Conservation (phyloP, 30 jellyfish, hydroid and myxozoan species). For the Pseudorhiza aurosa region DNA sequence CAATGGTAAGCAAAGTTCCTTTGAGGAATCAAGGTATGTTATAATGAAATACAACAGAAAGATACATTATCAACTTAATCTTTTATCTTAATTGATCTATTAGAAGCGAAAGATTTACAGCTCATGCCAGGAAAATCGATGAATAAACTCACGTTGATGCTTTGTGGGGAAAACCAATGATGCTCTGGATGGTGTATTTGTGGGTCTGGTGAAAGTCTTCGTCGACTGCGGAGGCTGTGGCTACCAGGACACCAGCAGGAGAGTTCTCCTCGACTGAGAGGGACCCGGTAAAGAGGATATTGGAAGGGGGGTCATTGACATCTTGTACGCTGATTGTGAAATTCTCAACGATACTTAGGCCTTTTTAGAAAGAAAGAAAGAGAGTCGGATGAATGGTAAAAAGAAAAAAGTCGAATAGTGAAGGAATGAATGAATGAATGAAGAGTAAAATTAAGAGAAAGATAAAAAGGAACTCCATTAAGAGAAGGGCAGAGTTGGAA, state of each 20-base stretch:
- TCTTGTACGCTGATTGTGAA: conserved; percentile 72
- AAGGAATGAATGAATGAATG: too few species aligned
- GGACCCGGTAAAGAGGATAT: conserved; percentile 43
- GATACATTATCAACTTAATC: too few species aligned
- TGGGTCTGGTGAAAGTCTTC: conserved; percentile 83
- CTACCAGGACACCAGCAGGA: conserved; percentile 55
- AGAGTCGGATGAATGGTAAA: not conserved
- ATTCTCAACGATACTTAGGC: conserved; percentile 42
- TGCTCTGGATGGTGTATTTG: conserved; percentile 28
- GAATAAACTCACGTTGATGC: conserved; percentile 25
- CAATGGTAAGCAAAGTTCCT: too few species aligned
- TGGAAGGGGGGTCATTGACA: conserved; percentile 74
- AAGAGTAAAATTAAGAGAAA: too few species aligned
- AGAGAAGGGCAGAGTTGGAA: too few species aligned
- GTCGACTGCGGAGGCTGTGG: conserved; percentile 76
- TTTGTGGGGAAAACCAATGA: conserved; percentile 43
- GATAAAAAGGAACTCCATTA: too few species aligned
- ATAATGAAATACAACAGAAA: too few species aligned
- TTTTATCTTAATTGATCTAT: too few species aligned
- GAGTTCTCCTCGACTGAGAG: conserved; percentile 63
- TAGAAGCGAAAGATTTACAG: too few species aligned
- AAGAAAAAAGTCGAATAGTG: too few species aligned
- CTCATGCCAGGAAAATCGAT: not conserved
- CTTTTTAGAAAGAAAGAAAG: conserved; percentile 23
- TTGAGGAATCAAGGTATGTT: too few species aligned